Conservation (phyloP, 1,140 invertebrate genomes). For the Phthorimaea operculella region DNA sequence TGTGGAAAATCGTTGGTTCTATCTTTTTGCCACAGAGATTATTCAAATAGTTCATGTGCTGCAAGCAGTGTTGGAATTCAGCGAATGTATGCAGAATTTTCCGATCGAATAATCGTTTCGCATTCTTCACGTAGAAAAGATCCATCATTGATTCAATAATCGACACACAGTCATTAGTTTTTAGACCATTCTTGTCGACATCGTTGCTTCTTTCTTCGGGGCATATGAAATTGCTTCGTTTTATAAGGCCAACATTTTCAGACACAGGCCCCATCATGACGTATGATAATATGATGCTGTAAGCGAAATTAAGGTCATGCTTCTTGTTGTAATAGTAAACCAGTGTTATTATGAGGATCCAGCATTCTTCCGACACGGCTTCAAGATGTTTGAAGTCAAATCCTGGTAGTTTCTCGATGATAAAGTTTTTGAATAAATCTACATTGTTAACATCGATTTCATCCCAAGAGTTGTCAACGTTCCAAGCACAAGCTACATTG, state of each 20-base stretch:
- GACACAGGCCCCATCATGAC: conserved; percentile 22
- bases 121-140: conserved; percentile 3
- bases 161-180: conserved; percentile 3
- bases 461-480: no score
- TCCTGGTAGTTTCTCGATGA: conserved; percentile 13
- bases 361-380: conserved; percentile 12
- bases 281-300: conserved; percentile 24
- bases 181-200: background rate
- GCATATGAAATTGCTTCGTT: conserved; percentile 13
- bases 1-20: conserved; percentile 17
- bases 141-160: conserved; percentile 7
- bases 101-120: conserved; percentile 13
- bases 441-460: conserved; percentile 3
- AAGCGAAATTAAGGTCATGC: conserved; percentile 14
- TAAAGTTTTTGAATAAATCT: conserved; percentile 17
- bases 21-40: conserved; percentile 21
- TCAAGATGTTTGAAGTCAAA: conserved; percentile 12
- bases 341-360: conserved; percentile 21
- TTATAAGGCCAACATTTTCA: conserved; percentile 15
- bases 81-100: conserved; percentile 20
- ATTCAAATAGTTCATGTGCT: conserved; percentile 32
- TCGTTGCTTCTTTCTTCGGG: background rate
- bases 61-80: conserved; percentile 30
- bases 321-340: conserved; percentile 20
- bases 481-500: conserved; percentile 4